Conservation (phyloP, 2,797 vertebrate genomes). For the Sebastes kiyomatsui region DNA sequence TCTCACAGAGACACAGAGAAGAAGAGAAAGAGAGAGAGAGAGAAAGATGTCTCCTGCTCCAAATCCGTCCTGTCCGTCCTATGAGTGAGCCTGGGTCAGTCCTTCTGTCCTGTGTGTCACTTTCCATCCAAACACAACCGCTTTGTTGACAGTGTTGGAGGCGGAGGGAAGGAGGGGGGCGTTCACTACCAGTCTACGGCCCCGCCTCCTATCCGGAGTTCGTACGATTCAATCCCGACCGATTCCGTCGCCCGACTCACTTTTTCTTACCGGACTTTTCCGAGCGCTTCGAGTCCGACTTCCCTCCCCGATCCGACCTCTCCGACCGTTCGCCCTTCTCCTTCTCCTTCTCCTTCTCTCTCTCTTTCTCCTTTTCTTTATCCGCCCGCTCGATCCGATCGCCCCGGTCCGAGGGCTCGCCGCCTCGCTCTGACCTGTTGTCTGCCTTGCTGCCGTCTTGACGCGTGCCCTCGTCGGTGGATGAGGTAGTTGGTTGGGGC, state of each 20-base stretch:
- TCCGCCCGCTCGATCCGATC: conserved; percentile 64
- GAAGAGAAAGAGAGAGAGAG: conserved; percentile 26
- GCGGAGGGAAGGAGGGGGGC: conserved; percentile 49
- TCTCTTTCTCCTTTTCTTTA: conserved; percentile 59
- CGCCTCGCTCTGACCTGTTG: conserved; percentile 80
- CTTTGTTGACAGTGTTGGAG: conserved; percentile 56
- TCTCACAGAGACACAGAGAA: conserved; percentile 59
- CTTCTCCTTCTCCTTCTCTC: conserved; percentile 62
- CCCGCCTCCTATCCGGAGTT: conserved; percentile 55
- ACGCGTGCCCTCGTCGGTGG: conserved; percentile 90
- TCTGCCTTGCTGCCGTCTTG: conserved; percentile 83
- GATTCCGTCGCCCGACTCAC: conserved; percentile 69
- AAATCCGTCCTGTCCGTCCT: conserved; percentile 32
- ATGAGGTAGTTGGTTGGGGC: conserved; percentile 92
- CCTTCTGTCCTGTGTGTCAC: conserved; percentile 44
- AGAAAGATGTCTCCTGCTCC: conserved; percentile 57
- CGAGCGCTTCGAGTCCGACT: conserved; percentile 83
- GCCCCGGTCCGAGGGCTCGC: conserved; percentile 72
- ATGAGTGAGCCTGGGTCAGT: conserved; percentile 51
- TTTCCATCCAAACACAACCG: conserved; percentile 56
- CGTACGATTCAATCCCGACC: conserved; percentile 36
- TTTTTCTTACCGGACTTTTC: conserved; percentile 89
- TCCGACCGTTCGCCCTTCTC: conserved; percentile 70
- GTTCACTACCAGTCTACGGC: conserved; percentile 48
- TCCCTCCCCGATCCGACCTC: conserved; percentile 73